Conservation (phyloP, 1,140 invertebrate genomes). For the Listronotus bonariensis region DNA sequence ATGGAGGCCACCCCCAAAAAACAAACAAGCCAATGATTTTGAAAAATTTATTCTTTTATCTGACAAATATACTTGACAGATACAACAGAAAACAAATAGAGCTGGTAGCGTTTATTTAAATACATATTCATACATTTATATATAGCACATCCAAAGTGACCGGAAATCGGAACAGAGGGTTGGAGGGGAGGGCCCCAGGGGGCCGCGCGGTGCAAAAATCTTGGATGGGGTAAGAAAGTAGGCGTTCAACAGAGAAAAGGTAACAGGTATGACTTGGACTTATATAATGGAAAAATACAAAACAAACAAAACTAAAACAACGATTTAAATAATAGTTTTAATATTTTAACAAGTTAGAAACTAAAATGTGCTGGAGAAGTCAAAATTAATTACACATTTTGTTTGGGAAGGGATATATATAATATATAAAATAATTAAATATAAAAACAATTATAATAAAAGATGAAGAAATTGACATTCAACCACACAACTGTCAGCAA, state of each 20-base stretch:
- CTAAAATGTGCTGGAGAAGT: slow-evolving; percentile 49
- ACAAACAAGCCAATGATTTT: slow-evolving; percentile 44
- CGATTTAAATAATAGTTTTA: slow-evolving; percentile 56
- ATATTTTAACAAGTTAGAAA: slow-evolving; percentile 56
- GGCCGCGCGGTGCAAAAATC: slow-evolving; percentile 52
- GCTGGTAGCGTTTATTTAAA: slow-evolving; percentile 57
- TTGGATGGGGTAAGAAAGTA: slow-evolving; percentile 16
- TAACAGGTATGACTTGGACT: slow-evolving; percentile 46
- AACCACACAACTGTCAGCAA: slow-evolving; percentile 53
- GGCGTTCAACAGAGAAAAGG: slow-evolving; percentile 44
- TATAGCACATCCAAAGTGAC: slow-evolving; percentile 59
- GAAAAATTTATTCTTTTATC: slow-evolving; percentile 56
- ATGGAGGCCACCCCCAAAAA: slow-evolving; percentile 16
- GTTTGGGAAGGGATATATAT: slow-evolving; percentile 35
- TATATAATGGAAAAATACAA: slow-evolving; percentile 51
- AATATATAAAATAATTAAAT: slow-evolving; percentile 43
- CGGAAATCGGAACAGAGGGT: slow-evolving; percentile 47
- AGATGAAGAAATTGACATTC: slow-evolving; percentile 47
- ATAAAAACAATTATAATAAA: slow-evolving; percentile 43
- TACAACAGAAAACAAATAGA: slow-evolving; percentile 58
- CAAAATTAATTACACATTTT: slow-evolving; percentile 47
- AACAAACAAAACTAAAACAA: slow-evolving; percentile 53
- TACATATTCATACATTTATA: slow-evolving; percentile 59
- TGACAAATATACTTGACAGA: slow-evolving; percentile 55
- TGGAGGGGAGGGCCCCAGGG: slow-evolving; percentile 38